phyloP scores from a whole-genome alignment of 1,140 invertebrate genomes.

The Diachasmimorpha longicaudata region DNA sequence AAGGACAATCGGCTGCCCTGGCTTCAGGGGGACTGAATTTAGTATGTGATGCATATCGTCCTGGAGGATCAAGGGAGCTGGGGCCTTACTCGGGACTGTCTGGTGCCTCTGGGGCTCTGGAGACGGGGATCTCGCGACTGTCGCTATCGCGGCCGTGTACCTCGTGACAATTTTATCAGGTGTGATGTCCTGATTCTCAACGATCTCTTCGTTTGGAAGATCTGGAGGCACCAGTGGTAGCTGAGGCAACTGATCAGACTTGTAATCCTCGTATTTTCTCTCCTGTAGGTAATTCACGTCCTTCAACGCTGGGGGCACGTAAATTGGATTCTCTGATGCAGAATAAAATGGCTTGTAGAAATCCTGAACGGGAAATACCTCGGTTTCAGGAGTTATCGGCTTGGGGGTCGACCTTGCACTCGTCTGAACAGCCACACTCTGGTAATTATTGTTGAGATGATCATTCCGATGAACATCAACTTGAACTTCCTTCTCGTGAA shows the following conservation, averaged over 20 bases:
- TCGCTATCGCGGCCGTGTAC: conserved; percentile 54
- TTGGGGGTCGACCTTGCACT: not conserved
- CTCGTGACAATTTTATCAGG: conserved; percentile 51
- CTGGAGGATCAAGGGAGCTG: not conserved
- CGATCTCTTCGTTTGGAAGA: conserved; percentile 41
- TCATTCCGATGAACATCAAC: not conserved
- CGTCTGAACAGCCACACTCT: conserved; percentile 31
- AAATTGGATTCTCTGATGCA: conserved; percentile 30
- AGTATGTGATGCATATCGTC: not conserved
- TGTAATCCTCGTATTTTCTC: not conserved
- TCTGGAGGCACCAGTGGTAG: not conserved
- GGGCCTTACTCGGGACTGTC: not conserved
- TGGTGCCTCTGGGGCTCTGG: not conserved
- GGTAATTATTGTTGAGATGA: not conserved
- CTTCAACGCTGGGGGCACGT: conserved; percentile 23
- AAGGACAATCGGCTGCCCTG: not conserved
- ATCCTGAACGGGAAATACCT: not conserved
- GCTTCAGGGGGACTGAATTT: not conserved
- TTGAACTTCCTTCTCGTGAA: not conserved
- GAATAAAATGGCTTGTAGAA: conserved; percentile 7
- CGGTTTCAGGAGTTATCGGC: not conserved
- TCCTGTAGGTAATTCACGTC: not conserved
- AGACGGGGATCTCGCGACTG: conserved; percentile 35
- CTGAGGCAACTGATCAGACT: not conserved
- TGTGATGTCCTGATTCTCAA: conserved; percentile 58